A percentile compares a stretch with the other conserved stretches of the same genome.
These are phyloP conservation scores for Alfaro cultratus DNA, from an alignment of 2,797 vertebrate genomes.

Conservation along the genomic window DNA sequence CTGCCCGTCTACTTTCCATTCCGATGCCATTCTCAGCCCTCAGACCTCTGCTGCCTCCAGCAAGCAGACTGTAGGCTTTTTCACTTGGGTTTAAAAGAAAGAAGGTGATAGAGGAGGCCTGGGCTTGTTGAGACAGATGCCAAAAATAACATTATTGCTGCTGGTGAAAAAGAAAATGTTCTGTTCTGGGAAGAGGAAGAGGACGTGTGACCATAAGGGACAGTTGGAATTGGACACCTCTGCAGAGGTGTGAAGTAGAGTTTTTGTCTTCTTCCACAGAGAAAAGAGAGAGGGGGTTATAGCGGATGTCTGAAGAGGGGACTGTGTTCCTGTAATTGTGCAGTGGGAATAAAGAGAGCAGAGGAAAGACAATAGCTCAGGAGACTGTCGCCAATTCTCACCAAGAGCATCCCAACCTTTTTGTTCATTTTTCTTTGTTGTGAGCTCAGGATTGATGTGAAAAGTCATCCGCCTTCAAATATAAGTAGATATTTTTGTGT, in stretches of 20 bases:
- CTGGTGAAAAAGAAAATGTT: constrained; percentile 65
- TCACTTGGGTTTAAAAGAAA: constrained; percentile 33
- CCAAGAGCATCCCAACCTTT: constrained; percentile 60
- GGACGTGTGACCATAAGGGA: constrained; percentile 76
- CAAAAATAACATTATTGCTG: constrained; percentile 69
- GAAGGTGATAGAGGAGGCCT: constrained; percentile 39
- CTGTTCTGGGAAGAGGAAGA: constrained; percentile 50
- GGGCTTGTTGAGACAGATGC: constrained; percentile 64
- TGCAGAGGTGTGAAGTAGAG: constrained; percentile 82
- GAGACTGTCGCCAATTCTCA: constrained; percentile 82
- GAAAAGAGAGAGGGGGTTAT: constrained; percentile 43
- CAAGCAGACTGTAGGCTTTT: constrained; percentile 33
- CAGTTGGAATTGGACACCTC: constrained; percentile 83
- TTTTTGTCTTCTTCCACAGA: constrained; percentile 74
- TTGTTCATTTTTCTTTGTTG: constrained; percentile 78
- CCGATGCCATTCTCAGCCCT: constrained; percentile 44
- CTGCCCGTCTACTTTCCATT: constrained; percentile 23
- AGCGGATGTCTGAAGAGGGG: constrained; percentile 52
- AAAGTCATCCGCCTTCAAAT: constrained; percentile 74
- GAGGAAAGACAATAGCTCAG: constrained; percentile 52
- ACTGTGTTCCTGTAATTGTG: constrained; percentile 55
- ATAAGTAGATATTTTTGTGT: constrained; percentile 46
- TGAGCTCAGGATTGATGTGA: constrained; percentile 66
- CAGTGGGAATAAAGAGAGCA: constrained; percentile 70
- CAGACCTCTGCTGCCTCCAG: constrained; percentile 33